Conservation (phyloP, 2,113 vertebrate genomes). For the Rhynchomys soricoides region DNA sequence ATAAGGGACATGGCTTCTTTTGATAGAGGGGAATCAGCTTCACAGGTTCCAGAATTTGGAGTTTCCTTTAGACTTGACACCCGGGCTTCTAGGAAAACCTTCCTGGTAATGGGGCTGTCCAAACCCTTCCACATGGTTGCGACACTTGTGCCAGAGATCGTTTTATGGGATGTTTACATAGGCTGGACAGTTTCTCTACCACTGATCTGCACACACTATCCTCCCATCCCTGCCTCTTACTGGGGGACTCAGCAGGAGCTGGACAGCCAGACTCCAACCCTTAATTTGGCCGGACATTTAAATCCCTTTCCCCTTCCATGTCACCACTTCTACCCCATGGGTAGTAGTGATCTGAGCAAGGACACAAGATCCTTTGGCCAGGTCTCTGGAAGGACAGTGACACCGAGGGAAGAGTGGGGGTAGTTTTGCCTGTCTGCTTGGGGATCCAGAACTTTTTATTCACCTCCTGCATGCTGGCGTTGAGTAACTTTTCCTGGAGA, state of each 20-base stretch:
- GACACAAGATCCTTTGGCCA: background rate
- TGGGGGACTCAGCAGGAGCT: background rate
- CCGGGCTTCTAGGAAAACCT: background rate
- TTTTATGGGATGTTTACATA: background rate
- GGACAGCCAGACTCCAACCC: too few species aligned
- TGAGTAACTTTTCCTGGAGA: background rate
- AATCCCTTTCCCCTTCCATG: background rate
- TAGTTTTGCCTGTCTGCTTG: background rate
- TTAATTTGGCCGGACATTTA: background rate
- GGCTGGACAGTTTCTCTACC: background rate
- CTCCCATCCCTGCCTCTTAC: background rate
- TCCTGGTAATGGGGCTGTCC: background rate
- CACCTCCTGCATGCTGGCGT: background rate
- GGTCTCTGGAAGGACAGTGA: background rate
- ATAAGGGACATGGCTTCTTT: background rate
- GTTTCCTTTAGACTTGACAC: background rate
- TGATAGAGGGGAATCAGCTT: background rate
- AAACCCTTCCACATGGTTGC: background rate
- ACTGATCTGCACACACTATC: background rate
- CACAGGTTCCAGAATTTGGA: background rate
- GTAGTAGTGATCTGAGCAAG: background rate
- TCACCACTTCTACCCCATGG: background rate
- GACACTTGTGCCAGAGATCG: background rate
- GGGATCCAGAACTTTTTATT: background rate
- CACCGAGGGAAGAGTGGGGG: background rate